Conservation (phyloP, 2,113 vertebrate species). For the Acrocephalus arundinaceus region DNA sequence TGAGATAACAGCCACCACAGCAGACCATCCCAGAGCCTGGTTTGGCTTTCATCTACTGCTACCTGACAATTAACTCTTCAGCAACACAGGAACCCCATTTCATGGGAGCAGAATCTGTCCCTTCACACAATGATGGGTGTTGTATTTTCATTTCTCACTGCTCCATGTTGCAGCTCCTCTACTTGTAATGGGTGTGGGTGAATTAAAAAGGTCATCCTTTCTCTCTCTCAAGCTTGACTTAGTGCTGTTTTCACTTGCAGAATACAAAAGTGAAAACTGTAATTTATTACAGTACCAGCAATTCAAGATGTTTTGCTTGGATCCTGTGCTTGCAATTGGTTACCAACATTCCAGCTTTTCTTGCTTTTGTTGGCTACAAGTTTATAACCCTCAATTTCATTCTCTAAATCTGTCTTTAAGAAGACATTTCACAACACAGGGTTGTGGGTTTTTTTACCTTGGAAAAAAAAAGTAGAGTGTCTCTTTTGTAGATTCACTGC, state of each 20-base stretch:
- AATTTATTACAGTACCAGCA: constrained; percentile 80
- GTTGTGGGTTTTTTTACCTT: background rate
- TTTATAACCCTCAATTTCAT: constrained; percentile 77
- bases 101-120: background rate
- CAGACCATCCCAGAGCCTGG: constrained; percentile 57
- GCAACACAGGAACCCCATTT: background rate
- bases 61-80: constrained; percentile 63
- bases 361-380: constrained; percentile 81
- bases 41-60: constrained; percentile 61
- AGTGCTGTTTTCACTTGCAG: constrained; percentile 78
- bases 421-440: constrained; percentile 73
- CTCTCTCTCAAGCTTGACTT: constrained; percentile 67
- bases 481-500: background rate
- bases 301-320: constrained; percentile 84
- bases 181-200: constrained; percentile 8
- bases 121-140: background rate
- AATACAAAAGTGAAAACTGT: constrained; percentile 77
- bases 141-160: background rate
- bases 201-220: constrained; percentile 67
- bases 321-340: constrained; percentile 59
- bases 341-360: constrained; percentile 76
- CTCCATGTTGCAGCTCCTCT: background rate
- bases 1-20: constrained; percentile 77
- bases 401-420: constrained; percentile 77
- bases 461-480: constrained; percentile 43